Conservation (phyloP, 1,140 invertebrate genomes). For the Bombus consobrinus region DNA sequence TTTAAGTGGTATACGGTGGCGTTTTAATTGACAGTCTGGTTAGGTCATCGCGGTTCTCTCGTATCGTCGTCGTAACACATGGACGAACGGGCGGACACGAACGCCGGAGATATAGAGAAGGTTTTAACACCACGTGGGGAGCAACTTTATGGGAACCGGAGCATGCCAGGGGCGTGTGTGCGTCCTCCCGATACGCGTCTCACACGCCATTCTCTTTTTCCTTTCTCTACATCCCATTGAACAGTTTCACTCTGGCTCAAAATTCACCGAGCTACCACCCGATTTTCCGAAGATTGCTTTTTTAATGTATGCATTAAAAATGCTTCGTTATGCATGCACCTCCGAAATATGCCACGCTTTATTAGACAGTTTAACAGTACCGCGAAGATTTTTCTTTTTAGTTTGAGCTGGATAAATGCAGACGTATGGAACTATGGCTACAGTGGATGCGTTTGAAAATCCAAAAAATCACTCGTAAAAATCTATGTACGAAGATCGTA, state of each 20-base stretch:
- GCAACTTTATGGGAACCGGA: conserved; percentile 74
- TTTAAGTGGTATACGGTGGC: conserved; percentile 78
- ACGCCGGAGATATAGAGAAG: conserved; percentile 49
- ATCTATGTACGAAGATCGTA: too few species aligned
- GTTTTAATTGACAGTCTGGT: conserved; percentile 80
- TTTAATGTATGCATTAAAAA: conserved; percentile 48
- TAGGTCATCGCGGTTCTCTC: conserved; percentile 72
- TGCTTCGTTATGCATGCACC: conserved; percentile 2
- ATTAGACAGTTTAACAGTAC: background rate
- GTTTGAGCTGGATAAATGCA: background rate
- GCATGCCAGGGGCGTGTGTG: conserved; percentile 68
- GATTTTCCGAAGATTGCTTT: conserved; percentile 33
- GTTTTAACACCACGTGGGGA: conserved; percentile 74
- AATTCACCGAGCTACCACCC: background rate
- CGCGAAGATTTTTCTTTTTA: background rate
- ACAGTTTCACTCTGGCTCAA: background rate
- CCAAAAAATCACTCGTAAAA: too few species aligned
- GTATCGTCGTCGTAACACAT: conserved; percentile 73
- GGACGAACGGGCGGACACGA: conserved; percentile 65
- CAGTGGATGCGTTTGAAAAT: too few species aligned
- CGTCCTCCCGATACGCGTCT: conserved; percentile 4
- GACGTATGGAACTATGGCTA: background rate
- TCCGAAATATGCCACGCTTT: background rate
- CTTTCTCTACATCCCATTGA: background rate
- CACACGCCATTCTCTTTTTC: background rate